Conservation (phyloP, 2,888 invertebrate species). For the Coecobrya sp. region DNA sequence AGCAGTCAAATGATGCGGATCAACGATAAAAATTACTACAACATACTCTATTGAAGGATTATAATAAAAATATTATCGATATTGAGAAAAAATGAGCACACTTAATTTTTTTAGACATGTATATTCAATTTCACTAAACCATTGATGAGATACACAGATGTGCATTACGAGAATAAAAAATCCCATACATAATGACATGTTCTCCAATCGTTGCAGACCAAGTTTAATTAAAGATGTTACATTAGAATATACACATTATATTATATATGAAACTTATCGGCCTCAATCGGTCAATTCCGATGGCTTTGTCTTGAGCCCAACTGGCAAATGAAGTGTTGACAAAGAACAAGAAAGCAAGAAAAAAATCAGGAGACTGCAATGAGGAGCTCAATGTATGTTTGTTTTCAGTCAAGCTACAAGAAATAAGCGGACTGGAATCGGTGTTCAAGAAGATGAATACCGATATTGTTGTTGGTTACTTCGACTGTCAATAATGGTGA, state of each 20-base stretch:
- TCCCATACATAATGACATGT: slow-evolving; percentile 22
- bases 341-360: slow-evolving; percentile 49
- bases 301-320: slow-evolving; percentile 34
- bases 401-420: background rate
- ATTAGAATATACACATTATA: background rate
- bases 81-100: background rate
- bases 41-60: background rate
- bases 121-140: slow-evolving; percentile 28
- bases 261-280: background rate
- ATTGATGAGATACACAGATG: background rate
- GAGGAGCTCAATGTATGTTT: slow-evolving; percentile 5
- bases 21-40: slow-evolving; percentile 5
- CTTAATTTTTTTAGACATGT: background rate
- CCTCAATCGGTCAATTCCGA: slow-evolving; percentile 14
- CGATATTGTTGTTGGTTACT: slow-evolving; percentile 6
- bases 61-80: background rate
- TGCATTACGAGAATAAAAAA: slow-evolving; percentile 41
- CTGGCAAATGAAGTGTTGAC: slow-evolving; percentile 59
- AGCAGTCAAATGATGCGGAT: slow-evolving; percentile 46
- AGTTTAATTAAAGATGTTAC: slow-evolving; percentile 60
- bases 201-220: slow-evolving; percentile 2
- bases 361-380: background rate
- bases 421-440: slow-evolving; percentile 8
- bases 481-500: slow-evolving; percentile 15
- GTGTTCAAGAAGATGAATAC: slow-evolving; percentile 27